Base-by-base conservation (phyloP, 2,797 vertebrate genomes). In the Pantherophis alleghaniensis region DNA sequence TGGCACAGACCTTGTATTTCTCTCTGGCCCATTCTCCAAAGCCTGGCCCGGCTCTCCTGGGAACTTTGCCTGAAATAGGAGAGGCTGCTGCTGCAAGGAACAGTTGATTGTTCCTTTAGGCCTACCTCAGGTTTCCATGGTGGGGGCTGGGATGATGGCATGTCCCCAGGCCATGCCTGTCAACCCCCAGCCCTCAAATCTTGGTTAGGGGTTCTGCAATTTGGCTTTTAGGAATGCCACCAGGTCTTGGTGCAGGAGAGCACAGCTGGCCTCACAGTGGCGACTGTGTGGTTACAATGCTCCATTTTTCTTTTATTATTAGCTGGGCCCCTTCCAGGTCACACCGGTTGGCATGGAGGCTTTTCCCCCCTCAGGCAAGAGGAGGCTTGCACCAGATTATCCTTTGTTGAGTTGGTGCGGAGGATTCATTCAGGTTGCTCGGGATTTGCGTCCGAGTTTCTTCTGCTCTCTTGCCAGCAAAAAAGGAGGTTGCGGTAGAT, bases 11-110 rank as follows among this genome's bases (percentile, higher is more conserved):
- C 92, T 57, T 16, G 94, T 92, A 87, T 95, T 94, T 94, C 95
- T 97, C 94, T 95, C 95, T 95, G 95, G 96, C 96, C 96, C 95
- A 94, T 51, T 89, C 90, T 96, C 95, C 22, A 97, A 97, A 97
- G 97, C 96, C 95, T 96, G 95, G 37, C 69, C 95, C 90, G 93
- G 95, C 94, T 97, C 94, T 92, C 92, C 47, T 88, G 90, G 92
- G 92, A 94, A 32, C 87, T 14, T 3, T 61, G 94, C 94, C 94
- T 93, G 96, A 94, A 96, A 91, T 91, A 32, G 94, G 94, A 96
- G 96, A 95, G 92, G 56, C 0, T 47, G 93, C 79, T 93, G 87
- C 89, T 93, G 94, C 86, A 57, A 37, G 86, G 57, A 79, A 92
- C 66, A 53, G 87, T 20, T 20, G 59, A 91, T 55, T 53, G 86